Percentiles rank a stretch among this genome's conserved stretches.
These are phyloP conservation scores for Drosophila obscura DNA, from an alignment of 1,140 invertebrate genomes.

Conservation along the genomic window DNA sequence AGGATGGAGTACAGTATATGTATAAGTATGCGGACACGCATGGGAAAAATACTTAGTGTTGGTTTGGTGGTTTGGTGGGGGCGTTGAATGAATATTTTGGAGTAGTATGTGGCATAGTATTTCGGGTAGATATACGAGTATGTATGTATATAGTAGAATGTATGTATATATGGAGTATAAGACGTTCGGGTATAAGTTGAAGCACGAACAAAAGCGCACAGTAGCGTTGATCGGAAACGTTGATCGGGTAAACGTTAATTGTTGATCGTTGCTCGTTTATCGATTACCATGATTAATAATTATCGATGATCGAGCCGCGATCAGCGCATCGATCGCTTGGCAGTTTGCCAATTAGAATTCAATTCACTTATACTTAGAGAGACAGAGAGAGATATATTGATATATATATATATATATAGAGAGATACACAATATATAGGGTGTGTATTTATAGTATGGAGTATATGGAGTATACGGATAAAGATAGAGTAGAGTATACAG, in stretches of 20 bases:
- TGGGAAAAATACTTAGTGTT: background rate
- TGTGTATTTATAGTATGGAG: background rate
- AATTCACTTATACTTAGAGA: conserved; percentile 45
- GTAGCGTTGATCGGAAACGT: conserved; percentile 36
- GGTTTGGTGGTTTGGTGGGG: conserved; percentile 5
- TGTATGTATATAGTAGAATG: background rate
- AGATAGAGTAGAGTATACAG: background rate
- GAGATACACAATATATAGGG: conserved; percentile 38
- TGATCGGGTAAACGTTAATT: conserved; percentile 12
- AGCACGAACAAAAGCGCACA: conserved; percentile 76
- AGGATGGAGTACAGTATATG: too few species aligned
- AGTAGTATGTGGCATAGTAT: too few species aligned
- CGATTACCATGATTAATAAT: background rate
- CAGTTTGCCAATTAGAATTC: conserved; percentile 44
- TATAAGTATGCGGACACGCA: conserved; percentile 8
- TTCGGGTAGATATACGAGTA: conserved; percentile 22
- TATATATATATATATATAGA: conserved; percentile 24
- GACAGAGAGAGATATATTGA: conserved; percentile 27
- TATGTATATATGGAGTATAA: conserved; percentile 34
- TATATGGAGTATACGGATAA: background rate
- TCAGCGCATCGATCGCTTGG: conserved; percentile 23
- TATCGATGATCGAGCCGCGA: background rate
- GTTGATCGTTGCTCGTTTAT: conserved; percentile 7
- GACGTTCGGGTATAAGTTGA: conserved; percentile 59
- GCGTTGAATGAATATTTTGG: conserved; percentile 14